phyloP scores from a whole-genome alignment of 2,797 vertebrate species.

The Phalanger gymnotis region DNA sequence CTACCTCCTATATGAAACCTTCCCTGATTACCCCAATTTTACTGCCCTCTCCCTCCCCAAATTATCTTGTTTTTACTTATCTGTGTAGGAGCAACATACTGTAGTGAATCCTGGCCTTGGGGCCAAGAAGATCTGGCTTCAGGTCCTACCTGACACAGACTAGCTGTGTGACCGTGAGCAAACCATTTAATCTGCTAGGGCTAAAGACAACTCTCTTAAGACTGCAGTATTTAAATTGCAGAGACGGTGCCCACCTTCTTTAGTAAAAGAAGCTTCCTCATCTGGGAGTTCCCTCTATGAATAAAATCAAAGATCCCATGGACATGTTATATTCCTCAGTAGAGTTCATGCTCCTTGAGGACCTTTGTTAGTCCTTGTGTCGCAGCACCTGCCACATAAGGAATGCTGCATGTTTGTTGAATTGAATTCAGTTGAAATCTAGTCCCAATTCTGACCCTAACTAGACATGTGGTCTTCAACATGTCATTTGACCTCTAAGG shows the following conservation, averaged over 20 bases:
- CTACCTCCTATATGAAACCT: neutral
- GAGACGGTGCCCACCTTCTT: neutral
- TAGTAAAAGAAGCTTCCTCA: neutral
- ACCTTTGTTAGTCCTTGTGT: neutral
- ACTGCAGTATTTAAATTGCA: neutral
- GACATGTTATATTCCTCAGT: neutral
- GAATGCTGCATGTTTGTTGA: neutral
- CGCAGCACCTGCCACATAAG: neutral
- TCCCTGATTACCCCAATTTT: neutral
- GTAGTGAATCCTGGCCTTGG: neutral
- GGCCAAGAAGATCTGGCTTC: neutral
- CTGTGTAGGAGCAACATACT: neutral
- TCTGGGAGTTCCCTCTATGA: neutral
- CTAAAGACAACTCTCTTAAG: neutral
- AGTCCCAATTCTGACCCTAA: neutral
- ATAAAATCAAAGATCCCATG: neutral
- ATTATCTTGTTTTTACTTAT: neutral
- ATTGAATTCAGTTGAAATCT: neutral
- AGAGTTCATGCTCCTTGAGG: neutral
- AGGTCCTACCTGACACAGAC: neutral
- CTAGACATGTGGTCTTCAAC: neutral
- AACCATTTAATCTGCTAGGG: neutral
- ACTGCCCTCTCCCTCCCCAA: neutral
- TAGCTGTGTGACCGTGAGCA: neutral
- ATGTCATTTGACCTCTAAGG: neutral